Evolutionary conservation across 2,797 vertebrate genomes (phyloP).

Genomic region (Cirrhinus mrigala): DNA sequence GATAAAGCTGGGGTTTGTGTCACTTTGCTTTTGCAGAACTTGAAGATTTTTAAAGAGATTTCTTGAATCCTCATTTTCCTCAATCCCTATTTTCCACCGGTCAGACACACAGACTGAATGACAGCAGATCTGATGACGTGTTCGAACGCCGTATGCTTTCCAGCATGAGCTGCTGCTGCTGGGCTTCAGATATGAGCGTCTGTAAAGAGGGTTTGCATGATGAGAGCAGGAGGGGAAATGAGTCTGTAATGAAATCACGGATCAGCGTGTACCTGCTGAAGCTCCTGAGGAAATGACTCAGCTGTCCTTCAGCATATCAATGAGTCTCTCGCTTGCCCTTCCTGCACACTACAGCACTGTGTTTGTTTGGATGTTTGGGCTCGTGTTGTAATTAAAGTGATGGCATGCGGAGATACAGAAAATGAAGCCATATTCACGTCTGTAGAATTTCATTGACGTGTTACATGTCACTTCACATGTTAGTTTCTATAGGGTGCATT

Average conservation of each 20-base stretch:
- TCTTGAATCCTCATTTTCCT: not conserved
- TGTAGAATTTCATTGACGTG: no score
- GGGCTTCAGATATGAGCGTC: constrained; percentile 3
- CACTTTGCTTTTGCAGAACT: not conserved
- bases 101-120: not conserved
- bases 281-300: constrained; percentile 48
- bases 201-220: not conserved
- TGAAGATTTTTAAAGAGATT: not conserved
- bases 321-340: not conserved
- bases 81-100: no score
- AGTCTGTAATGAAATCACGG: constrained; percentile 53
- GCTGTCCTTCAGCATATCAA: constrained; percentile 17
- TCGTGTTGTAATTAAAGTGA: not conserved
- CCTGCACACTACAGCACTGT: not conserved
- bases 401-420: not conserved
- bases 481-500: not conserved
- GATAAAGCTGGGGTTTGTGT: not conserved
- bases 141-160: not conserved
- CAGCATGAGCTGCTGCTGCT: not conserved
- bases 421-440: not conserved
- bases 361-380: not conserved
- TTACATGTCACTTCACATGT: not conserved
- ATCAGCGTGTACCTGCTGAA: constrained; percentile 21
- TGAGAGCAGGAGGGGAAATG: constrained; percentile 12
- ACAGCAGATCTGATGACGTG: not conserved